Evolutionary conservation across 2,888 invertebrate genomes (phyloP).

Genomic region (Mythimna ferrago): DNA sequence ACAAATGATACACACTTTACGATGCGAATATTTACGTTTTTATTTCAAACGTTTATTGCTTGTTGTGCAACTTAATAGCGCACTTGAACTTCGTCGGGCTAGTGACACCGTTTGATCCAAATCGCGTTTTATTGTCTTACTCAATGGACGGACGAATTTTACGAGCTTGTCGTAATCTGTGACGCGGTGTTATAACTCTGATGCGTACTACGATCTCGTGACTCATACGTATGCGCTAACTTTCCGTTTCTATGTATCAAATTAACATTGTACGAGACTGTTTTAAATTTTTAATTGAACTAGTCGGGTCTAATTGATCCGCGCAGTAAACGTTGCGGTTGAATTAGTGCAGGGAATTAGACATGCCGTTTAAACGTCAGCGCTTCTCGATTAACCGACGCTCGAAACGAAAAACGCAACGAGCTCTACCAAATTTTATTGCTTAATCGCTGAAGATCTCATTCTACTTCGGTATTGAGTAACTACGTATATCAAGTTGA

Average conservation of each 20-base stretch:
- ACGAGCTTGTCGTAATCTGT: constrained; percentile 87
- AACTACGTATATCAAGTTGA: constrained; percentile 25
- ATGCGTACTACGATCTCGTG: constrained; percentile 80
- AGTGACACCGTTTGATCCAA: constrained; percentile 89
- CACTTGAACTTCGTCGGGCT: constrained; percentile 88
- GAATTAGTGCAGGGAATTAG: constrained; percentile 56
- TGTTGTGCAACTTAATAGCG: constrained; percentile 89
- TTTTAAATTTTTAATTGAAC: constrained; percentile 57
- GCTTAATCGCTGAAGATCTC: constrained; percentile 55
- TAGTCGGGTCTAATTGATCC: constrained; percentile 47
- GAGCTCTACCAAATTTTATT: constrained; percentile 58
- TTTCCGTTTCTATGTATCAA: constrained; percentile 79
- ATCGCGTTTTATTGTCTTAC: constrained; percentile 88
- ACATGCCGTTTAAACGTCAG: constrained; percentile 63
- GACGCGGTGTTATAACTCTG: constrained; percentile 81
- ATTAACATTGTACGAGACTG: constrained; percentile 58
- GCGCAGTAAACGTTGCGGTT: constrained; percentile 43
- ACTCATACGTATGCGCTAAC: constrained; percentile 80
- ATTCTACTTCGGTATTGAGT: constrained; percentile 35
- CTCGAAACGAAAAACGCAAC: constrained; percentile 46
- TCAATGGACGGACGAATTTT: constrained; percentile 89
- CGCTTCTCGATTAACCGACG: constrained; percentile 54
- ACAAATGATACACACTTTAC: constrained; percentile 77
- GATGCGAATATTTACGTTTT: constrained; percentile 85
- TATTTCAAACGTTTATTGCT: constrained; percentile 87